A percentile compares a stretch with the other conserved stretches of the same genome.
These are phyloP conservation scores for Xiphias gladius DNA, from an alignment of 2,113 vertebrate genomes.

Conservation along the genomic window DNA sequence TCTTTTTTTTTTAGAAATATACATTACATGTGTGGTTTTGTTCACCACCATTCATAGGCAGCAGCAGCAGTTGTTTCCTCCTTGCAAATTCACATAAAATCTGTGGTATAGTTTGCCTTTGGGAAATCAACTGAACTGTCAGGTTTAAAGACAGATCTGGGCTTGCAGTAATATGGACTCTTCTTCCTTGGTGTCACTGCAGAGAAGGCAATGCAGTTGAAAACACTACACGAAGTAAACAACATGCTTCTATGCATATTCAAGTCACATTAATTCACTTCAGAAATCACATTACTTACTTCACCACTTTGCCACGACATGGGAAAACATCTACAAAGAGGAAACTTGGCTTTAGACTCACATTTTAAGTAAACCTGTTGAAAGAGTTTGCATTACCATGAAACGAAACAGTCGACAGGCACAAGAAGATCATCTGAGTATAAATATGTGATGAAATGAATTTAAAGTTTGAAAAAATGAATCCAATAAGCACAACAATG, in stretches of 20 bases:
- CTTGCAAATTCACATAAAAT: conserved; percentile 15
- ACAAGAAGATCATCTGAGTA: conserved; percentile 29
- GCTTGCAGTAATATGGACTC: neutral
- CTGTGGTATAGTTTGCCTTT: conserved; percentile 5
- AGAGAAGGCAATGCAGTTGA: neutral
- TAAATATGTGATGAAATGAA: conserved; percentile 47
- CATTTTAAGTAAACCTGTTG: neutral
- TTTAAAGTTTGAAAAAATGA: conserved; percentile 38
- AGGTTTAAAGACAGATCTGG: neutral
- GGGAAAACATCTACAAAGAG: conserved; percentile 9
- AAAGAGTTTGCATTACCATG: conserved; percentile 29
- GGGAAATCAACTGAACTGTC: conserved; percentile 10
- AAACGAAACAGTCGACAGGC: conserved; percentile 19
- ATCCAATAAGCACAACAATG: neutral
- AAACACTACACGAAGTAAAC: conserved; percentile 36
- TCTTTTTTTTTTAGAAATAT: conserved; percentile 13
- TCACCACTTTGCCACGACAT: conserved; percentile 17
- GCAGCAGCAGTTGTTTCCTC: conserved; percentile 7
- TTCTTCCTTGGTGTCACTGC: neutral
- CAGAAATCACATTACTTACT: conserved; percentile 7
- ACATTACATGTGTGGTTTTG: neutral
- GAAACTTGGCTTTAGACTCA: conserved; percentile 21
- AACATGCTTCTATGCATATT: neutral
- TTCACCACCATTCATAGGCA: neutral
- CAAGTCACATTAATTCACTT: conserved; percentile 20